A percentile compares a stretch with the other conserved stretches of the same genome.
These are phyloP conservation scores for Dryocosmus kuriphilus DNA, from an alignment of 2,888 invertebrate species.

Conservation along the genomic window DNA sequence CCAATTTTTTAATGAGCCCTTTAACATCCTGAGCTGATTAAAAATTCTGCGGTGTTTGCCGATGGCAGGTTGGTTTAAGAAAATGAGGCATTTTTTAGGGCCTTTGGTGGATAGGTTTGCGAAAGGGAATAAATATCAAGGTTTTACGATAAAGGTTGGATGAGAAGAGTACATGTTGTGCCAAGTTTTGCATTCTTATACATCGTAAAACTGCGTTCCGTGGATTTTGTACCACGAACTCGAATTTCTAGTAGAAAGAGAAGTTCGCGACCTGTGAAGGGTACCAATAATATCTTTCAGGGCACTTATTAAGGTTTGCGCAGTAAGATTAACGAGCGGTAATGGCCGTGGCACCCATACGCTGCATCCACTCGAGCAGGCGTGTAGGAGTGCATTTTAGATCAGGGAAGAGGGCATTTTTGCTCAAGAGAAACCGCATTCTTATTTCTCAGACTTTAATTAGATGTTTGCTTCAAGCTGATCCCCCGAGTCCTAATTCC, in stretches of 20 bases:
- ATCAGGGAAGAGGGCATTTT: conserved; percentile 21
- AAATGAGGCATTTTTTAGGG: conserved; percentile 16
- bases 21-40: conserved; percentile 12
- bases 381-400: conserved; percentile 36
- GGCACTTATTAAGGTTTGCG: conserved; percentile 67
- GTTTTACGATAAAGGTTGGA: conserved; percentile 28
- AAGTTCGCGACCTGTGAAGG: conserved; percentile 52
- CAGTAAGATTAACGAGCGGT: conserved; percentile 68
- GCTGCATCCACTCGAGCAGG: conserved; percentile 49
- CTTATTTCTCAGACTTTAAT: conserved; percentile 29
- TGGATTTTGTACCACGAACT: conserved; percentile 13
- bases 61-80: neutral
- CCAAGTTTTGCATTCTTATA: conserved; percentile 26
- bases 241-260: conserved; percentile 21
- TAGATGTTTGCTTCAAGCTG: conserved; percentile 25
- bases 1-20: neutral
- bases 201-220: conserved; percentile 14
- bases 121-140: conserved; percentile 25
- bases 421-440: conserved; percentile 17
- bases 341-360: conserved; percentile 65
- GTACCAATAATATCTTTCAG: conserved; percentile 60
- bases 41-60: neutral
- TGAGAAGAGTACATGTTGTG: conserved; percentile 15
- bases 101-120: conserved; percentile 5
- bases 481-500: conserved; percentile 12